Conservation (phyloP, 2,113 vertebrate genomes). For the Aphyosemion australe region DNA sequence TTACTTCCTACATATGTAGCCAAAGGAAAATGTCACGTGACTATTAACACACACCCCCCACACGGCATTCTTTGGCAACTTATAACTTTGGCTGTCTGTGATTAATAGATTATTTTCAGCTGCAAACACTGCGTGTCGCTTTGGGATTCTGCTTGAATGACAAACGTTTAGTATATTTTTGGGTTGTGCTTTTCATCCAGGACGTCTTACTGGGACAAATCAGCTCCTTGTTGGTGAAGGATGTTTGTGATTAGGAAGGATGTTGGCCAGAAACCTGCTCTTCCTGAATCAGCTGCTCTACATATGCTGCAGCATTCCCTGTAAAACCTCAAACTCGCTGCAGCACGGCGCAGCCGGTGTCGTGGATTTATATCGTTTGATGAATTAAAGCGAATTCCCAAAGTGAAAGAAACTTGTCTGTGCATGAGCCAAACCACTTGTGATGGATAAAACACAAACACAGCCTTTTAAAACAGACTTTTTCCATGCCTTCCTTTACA, state of each 20-base stretch:
- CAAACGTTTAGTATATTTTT: background rate
- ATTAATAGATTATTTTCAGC: conserved; percentile 58
- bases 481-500: conserved; percentile 38
- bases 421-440: conserved; percentile 37
- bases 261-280: conserved; percentile 51
- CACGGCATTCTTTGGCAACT: conserved; percentile 10
- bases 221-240: conserved; percentile 41
- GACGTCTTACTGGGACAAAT: conserved; percentile 32
- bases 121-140: conserved; percentile 16
- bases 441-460: conserved; percentile 33
- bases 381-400: conserved; percentile 49
- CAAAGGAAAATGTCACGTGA: conserved; percentile 35
- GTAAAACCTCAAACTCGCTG: conserved; percentile 11
- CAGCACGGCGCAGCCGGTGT: conserved; percentile 22
- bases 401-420: conserved; percentile 54
- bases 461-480: conserved; percentile 30
- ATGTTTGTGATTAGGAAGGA: conserved; percentile 73
- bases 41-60: conserved; percentile 28
- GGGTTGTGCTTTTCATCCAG: conserved; percentile 3
- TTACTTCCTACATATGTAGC: conserved; percentile 17
- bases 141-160: conserved; percentile 18
- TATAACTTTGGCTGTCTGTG: conserved; percentile 45
- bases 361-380: conserved; percentile 49
- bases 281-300: conserved; percentile 61
- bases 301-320: conserved; percentile 33